Evolutionary conservation across 2,113 vertebrate genomes (phyloP), one percentile per base, ranked within the genome.

Genomic region (human (Homo sapiens)): DNA sequence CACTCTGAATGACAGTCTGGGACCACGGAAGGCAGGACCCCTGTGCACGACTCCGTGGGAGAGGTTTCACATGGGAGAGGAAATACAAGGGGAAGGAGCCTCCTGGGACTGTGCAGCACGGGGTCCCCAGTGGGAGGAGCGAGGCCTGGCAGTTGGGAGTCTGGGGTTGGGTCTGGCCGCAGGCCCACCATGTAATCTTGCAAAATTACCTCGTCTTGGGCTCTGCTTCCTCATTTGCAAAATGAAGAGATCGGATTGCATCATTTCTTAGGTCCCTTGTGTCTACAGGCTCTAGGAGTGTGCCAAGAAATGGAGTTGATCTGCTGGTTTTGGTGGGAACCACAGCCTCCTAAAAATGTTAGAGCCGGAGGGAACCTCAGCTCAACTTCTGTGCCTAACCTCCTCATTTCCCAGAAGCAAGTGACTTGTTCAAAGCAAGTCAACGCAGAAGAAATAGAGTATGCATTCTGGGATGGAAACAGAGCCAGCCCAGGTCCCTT

Each of bases 291-390:
- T 95, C 57, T 68, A 70, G 66, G 11, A 61, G 25, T 83, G 13
- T 11, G 27, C 17, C 18, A 55, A 81, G 61, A 76, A 82, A 61
- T 61, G 32, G 35, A 59, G 20, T 16, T 45, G 5, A 25, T 43
- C 52, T 50, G 40, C 45, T 43, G 13, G 6, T 66, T 68, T 88
- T 18, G 23, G 27, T 43, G 66, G 68, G 59, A 89, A 93, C 38
- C 68, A 48, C 3, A 93, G 70, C 66, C 45, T 72, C 57, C 80
- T 90, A 70, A 86, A 92, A 78, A 38, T 57, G 68, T 61, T n/a
- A 57, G 66, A 59, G 55, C 89, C 40, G 30, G 43, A 82, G 70
- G 25, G 25, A 79, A 35, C 30, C 38, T 80, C 61, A 52, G 52
- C 14, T 57, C 23, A 30, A 35, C 43, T 84, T 45, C 43, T 3